A percentile compares a stretch with the other conserved stretches of the same genome.
Evolutionary conservation across 2,888 invertebrate genomes (phyloP).

Genomic region (Dorcus hopei): DNA sequence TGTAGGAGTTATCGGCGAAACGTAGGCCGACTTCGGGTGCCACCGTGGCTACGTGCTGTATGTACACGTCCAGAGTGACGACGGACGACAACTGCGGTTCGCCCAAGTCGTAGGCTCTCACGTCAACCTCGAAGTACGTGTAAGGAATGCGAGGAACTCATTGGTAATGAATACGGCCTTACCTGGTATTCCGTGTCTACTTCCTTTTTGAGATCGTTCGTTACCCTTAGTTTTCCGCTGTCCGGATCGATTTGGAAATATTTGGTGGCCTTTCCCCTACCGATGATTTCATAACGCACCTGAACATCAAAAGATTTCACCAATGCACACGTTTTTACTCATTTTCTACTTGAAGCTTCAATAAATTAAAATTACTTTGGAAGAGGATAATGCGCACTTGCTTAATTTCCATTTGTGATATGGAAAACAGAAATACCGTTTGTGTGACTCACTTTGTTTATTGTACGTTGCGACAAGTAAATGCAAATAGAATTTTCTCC

Average conservation of each 20-base stretch:
- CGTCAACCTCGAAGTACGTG: slow-evolving; percentile 61
- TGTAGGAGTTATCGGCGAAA: slow-evolving; percentile 84
- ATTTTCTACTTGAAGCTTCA: neutral
- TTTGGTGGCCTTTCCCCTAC: slow-evolving; percentile 75
- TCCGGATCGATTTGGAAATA: slow-evolving; percentile 88
- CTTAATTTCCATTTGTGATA: too few relatives aligned
- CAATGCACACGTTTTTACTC: neutral
- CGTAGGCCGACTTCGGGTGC: slow-evolving; percentile 74
- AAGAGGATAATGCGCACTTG: too few relatives aligned
- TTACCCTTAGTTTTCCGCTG: slow-evolving; percentile 73
- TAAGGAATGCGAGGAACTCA: slow-evolving; percentile 1
- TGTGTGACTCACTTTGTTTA: too few relatives aligned
- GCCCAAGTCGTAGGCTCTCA: slow-evolving; percentile 82
- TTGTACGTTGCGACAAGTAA: too few relatives aligned
- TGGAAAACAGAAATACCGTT: too few relatives aligned
- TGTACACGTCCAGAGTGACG: slow-evolving; percentile 76
- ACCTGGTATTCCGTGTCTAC: slow-evolving; percentile 85
- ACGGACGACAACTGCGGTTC: slow-evolving; percentile 81
- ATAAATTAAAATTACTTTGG: too few relatives aligned
- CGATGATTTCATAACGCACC: slow-evolving; percentile 74
- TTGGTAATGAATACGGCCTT: slow-evolving; percentile 20
- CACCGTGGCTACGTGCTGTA: slow-evolving; percentile 70
- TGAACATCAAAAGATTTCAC: slow-evolving; percentile 27
- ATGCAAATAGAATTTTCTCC: too few relatives aligned
- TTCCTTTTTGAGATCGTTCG: slow-evolving; percentile 82